A percentile compares a stretch with the other conserved stretches of the same genome.
Evolutionary conservation across 2,113 vertebrate species (phyloP).

Genomic region (Aphelocoma coerulescens): DNA sequence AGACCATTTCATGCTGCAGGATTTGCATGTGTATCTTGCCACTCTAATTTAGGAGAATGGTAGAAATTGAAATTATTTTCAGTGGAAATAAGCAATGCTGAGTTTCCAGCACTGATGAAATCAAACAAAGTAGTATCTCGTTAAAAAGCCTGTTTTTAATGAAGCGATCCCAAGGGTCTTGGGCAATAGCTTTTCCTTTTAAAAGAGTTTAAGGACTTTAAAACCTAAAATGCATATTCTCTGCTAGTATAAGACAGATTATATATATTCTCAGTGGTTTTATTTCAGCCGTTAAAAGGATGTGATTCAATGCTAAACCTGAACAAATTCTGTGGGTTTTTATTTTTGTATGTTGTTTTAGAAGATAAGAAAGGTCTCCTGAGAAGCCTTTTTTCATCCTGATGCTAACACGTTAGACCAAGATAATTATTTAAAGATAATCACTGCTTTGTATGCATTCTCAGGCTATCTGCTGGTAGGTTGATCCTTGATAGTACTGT

Average conservation of each 20-base stretch:
- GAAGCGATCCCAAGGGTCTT: not conserved
- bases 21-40: not conserved
- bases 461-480: not conserved
- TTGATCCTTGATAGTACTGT: not conserved
- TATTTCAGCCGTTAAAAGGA: not conserved
- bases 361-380: not conserved
- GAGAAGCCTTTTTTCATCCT: slow-evolving; percentile 32
- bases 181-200: not conserved
- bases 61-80: not conserved
- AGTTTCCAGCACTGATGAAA: not conserved
- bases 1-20: not conserved
- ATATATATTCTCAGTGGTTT: not conserved
- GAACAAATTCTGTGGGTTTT: not conserved
- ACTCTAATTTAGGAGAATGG: not conserved
- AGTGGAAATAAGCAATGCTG: not conserved
- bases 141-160: not conserved
- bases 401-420: not conserved
- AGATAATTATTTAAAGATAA: not conserved
- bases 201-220: not conserved
- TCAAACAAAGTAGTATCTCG: not conserved
- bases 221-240: not conserved
- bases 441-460: not conserved
- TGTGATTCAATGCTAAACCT: not conserved
- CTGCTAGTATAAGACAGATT: not conserved
- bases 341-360: not conserved